Conservation (phyloP, 2,797 vertebrate genomes). For the Poeciliopsis turneri region DNA sequence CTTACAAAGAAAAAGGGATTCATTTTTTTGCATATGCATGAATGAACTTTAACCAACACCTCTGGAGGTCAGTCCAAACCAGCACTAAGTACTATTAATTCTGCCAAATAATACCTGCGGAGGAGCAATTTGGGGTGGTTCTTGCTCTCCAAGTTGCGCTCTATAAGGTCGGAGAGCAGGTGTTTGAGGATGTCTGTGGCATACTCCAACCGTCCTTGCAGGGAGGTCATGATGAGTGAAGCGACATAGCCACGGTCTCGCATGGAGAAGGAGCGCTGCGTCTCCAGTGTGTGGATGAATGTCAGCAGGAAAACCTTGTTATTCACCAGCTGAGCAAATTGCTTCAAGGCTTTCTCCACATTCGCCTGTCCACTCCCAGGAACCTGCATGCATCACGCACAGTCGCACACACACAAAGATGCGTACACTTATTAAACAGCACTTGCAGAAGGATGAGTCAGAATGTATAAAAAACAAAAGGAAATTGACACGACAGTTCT, state of each 20-base stretch:
- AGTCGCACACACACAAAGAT: slow-evolving; percentile 46
- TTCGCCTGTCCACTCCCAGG: slow-evolving; percentile 90
- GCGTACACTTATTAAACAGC: slow-evolving; percentile 36
- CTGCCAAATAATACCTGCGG: slow-evolving; percentile 82
- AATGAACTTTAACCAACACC: neutral
- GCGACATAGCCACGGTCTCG: slow-evolving; percentile 94
- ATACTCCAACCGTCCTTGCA: slow-evolving; percentile 92
- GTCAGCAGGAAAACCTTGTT: slow-evolving; percentile 95
- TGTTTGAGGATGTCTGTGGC: slow-evolving; percentile 96
- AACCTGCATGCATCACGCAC: slow-evolving; percentile 77
- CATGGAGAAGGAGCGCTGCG: slow-evolving; percentile 97
- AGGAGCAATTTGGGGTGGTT: slow-evolving; percentile 97
- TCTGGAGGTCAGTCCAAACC: neutral
- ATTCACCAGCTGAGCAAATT: slow-evolving; percentile 94
- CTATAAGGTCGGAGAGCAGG: slow-evolving; percentile 93
- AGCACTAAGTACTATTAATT: neutral
- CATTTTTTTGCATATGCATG: neutral
- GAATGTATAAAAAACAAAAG: slow-evolving; percentile 9
- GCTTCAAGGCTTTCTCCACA: slow-evolving; percentile 95
- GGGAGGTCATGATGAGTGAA: slow-evolving; percentile 94
- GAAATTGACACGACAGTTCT: slow-evolving; percentile 12
- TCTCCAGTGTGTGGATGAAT: slow-evolving; percentile 94
- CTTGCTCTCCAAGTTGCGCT: slow-evolving; percentile 96
- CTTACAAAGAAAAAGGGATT: neutral
- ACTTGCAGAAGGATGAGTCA: slow-evolving; percentile 25